Evolutionary conservation across 1,140 invertebrate species (phyloP), one percentile per base, ranked within the genome.

Genomic region (Frieseomelitta varia): DNA sequence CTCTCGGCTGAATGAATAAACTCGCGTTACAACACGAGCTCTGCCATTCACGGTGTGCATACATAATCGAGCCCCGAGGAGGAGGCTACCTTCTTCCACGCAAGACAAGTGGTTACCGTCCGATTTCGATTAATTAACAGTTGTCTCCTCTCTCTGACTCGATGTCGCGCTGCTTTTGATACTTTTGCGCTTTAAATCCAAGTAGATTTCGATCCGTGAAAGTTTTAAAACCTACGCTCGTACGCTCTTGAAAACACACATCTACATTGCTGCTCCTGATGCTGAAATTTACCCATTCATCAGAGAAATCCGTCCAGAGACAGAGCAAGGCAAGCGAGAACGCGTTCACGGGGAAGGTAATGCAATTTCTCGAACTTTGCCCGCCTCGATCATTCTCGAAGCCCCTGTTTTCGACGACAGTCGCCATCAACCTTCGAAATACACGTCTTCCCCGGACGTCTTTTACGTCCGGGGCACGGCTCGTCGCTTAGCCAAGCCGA

Each of bases 401-500:
- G 15, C 73, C 79, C 2, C 58, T 84, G 61, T 82, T 58, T 10
- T 73, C 63, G 67, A 15, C 27, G 11, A 71, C 51, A 8, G 72
- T 34, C 12, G 53, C 17, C 51, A 56, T 79, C 53, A 73, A 30
- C 30, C 55, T 17, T 65, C 53, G 17, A 63, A 73, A 55, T 71
- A 82, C 61, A 55, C 51, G 68, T 21, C 68, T 58, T 51, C 55
- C n/a, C 34, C 67, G 4, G 4, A 55, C 4, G 27, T 61, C 12
- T n/a, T n/a, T 61, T 27, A 27, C 11, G 56, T 21, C 1, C 39
- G 17, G n/a, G 56, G 1, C 6, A 55, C 63, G n/a, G 58, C 53
- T 39, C 15, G 72, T 61, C 58, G 71, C 58, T 89, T 87, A 83
- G 76, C 47, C 79, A 84, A 85, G 47, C 39, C 68, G 81, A 85